phyloP scores from a whole-genome alignment of 2,113 vertebrate species.

The Pleuronectes platessa region DNA sequence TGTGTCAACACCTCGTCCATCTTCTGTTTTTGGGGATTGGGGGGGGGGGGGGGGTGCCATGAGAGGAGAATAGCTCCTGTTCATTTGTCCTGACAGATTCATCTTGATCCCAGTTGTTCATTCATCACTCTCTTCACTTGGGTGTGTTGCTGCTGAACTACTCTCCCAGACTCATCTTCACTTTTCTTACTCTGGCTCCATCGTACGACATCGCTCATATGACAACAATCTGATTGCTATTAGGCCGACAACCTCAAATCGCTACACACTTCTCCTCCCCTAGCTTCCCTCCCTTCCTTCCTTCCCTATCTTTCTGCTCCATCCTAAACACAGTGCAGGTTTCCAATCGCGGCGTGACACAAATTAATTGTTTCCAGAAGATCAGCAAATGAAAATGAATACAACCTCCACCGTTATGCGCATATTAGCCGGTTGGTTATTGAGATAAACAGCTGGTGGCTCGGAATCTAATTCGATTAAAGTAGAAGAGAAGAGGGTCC shows the following conservation, averaged over 20 bases:
- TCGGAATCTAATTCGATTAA: background rate
- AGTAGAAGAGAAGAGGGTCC: too few species aligned
- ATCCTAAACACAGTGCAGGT: background rate
- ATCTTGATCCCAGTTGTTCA: constrained; percentile 27
- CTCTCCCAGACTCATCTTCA: background rate
- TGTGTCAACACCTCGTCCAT: constrained; percentile 60
- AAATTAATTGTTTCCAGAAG: background rate
- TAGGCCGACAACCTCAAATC: background rate
- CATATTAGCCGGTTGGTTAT: background rate
- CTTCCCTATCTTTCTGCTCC: background rate
- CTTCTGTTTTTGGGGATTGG: constrained; percentile 45
- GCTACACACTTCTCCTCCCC: too few species aligned
- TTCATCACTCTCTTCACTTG: constrained; percentile 15
- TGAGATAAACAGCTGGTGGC: background rate
- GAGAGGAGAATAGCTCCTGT: constrained; percentile 22
- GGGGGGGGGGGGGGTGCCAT: constrained; percentile 5
- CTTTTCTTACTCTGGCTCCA: background rate
- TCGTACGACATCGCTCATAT: background rate
- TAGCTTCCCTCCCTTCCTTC: too few species aligned
- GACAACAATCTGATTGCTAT: background rate
- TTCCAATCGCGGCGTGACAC: background rate
- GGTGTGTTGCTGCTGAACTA: constrained; percentile 13
- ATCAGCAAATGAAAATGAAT: too few species aligned
- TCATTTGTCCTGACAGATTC: constrained; percentile 27
- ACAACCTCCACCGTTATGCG: too few species aligned